phyloP scores from a whole-genome alignment of 2,797 vertebrate genomes.

The Acrocephalus scirpaceus region DNA sequence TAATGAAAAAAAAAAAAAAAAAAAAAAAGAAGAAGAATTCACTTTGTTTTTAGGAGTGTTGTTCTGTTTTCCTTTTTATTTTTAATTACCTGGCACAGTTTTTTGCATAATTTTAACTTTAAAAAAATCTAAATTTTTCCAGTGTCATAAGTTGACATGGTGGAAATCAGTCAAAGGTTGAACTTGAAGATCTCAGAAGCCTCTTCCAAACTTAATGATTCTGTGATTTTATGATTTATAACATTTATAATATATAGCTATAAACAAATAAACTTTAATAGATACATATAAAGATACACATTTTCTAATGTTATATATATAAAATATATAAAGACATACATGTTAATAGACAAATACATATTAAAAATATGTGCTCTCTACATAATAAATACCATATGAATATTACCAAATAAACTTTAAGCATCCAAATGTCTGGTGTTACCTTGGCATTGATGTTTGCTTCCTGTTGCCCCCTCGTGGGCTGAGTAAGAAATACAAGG shows the following conservation, averaged over 20 bases:
- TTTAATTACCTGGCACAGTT: not conserved
- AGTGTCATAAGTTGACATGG: not conserved
- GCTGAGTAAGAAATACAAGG: not conserved
- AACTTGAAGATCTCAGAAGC: not conserved
- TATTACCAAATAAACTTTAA: not conserved
- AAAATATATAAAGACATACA: not conserved
- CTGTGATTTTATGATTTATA: not conserved
- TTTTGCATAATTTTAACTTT: not conserved
- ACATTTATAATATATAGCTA: not conserved
- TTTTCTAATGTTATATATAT: not conserved
- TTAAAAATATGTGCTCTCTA: not conserved
- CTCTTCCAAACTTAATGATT: not conserved
- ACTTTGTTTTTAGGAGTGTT: not conserved
- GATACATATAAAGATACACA: accelerated
- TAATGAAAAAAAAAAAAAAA: not conserved
- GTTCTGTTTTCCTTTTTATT: not conserved
- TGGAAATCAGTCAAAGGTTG: not conserved
- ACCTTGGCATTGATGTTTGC: not conserved
- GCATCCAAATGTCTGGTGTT: not conserved
- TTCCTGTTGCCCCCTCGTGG: conserved; percentile 28
- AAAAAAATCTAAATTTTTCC: not conserved
- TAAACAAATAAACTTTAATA: not conserved
- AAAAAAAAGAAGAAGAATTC: not conserved
- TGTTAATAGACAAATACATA: not conserved
- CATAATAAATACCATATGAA: not conserved